Evolutionary conservation across 1,140 invertebrate genomes (phyloP).

Genomic region (Tribolium madens): DNA sequence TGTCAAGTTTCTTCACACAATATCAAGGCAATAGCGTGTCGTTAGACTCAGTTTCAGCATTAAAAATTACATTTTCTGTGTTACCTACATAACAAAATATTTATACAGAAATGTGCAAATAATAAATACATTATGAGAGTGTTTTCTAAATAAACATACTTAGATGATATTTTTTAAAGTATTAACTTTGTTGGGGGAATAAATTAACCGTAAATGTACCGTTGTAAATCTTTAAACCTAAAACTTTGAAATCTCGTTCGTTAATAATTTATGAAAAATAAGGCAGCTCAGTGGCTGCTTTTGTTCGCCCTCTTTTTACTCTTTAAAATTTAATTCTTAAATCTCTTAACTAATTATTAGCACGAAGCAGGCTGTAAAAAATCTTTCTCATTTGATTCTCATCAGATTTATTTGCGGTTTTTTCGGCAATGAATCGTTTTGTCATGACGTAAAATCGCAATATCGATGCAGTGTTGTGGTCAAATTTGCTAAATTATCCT

Average conservation of each 20-base stretch:
- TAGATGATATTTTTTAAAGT: too few relatives aligned
- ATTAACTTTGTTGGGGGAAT: not conserved
- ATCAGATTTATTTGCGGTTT: not conserved
- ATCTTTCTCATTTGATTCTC: not conserved
- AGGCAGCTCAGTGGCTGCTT: not conserved
- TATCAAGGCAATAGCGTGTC: too few relatives aligned
- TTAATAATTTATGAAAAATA: not conserved
- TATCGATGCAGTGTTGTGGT: not conserved
- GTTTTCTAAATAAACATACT: too few relatives aligned
- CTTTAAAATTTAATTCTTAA: not conserved
- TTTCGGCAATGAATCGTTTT: not conserved
- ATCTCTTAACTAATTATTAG: not conserved
- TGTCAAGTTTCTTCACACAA: too few relatives aligned
- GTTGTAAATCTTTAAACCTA: not conserved
- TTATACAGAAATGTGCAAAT: too few relatives aligned
- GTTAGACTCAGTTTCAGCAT: too few relatives aligned
- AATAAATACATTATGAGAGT: too few relatives aligned
- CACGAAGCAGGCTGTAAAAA: not conserved
- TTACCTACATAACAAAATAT: too few relatives aligned
- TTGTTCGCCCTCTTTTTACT: not conserved
- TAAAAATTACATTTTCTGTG: too few relatives aligned
- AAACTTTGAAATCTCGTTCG: not conserved
- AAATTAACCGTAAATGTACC: not conserved
- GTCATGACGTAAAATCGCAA: not conserved
- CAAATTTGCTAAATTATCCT: conserved; percentile 29